Conservation (phyloP, 2,113 vertebrate species). For the Pachyramphus minor region DNA sequence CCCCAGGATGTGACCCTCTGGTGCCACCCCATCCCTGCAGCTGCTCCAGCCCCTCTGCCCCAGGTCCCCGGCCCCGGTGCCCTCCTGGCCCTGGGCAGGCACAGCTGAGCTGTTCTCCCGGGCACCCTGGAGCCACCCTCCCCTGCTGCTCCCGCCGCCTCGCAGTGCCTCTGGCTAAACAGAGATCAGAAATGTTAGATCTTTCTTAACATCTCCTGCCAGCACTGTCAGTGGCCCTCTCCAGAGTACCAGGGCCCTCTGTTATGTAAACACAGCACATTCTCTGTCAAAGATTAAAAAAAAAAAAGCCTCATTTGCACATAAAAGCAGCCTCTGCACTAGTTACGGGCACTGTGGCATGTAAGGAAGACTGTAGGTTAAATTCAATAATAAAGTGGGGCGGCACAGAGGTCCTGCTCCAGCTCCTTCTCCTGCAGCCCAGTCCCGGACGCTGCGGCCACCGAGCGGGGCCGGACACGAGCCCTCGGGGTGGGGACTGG, state of each 20-base stretch:
- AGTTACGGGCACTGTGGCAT: slow-evolving; percentile 69
- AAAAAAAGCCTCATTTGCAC: slow-evolving; percentile 80
- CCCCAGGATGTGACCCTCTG: no score
- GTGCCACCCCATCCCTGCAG: neutral
- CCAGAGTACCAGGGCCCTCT: slow-evolving; percentile 68
- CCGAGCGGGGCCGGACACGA: rapidly evolving
- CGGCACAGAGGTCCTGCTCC: neutral
- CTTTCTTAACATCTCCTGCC: slow-evolving; percentile 80
- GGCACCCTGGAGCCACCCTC: slow-evolving; percentile 44
- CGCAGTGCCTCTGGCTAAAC: slow-evolving; percentile 78
- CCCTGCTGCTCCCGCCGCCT: slow-evolving; percentile 68
- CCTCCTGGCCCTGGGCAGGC: neutral
- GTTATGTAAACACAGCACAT: slow-evolving; percentile 79
- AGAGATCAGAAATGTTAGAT: slow-evolving; percentile 80
- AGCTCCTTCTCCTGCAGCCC: neutral
- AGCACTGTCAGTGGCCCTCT: slow-evolving; percentile 68
- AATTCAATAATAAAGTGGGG: slow-evolving; percentile 69
- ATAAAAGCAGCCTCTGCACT: slow-evolving; percentile 78
- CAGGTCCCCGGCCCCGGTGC: neutral
- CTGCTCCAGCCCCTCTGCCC: neutral
- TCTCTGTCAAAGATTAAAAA: slow-evolving; percentile 79
- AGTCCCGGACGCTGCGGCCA: rapidly evolving
- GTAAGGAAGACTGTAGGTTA: slow-evolving; percentile 77
- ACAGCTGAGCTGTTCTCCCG: neutral
- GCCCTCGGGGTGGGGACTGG: neutral